Conservation (phyloP, 2,888 invertebrate genomes). For the Adelognathus sp. region DNA sequence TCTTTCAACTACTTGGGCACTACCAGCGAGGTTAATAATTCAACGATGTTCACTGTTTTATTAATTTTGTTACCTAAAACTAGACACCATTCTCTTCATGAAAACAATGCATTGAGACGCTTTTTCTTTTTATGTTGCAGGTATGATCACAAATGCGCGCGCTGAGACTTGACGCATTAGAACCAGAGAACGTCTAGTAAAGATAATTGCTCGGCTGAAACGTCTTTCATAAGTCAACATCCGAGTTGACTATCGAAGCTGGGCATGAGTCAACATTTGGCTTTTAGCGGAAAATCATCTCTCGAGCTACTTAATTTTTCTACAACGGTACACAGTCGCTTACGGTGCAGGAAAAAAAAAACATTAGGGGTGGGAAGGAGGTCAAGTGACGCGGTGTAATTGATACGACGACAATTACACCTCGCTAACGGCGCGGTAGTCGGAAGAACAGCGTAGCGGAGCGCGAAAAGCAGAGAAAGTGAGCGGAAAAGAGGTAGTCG, state of each 20-base stretch:
- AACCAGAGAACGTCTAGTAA: not conserved
- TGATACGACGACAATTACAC: conserved; percentile 17
- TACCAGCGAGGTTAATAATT: no score
- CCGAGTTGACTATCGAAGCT: not conserved
- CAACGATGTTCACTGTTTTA: no score
- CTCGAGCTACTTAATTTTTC: not conserved
- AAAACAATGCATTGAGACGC: not conserved
- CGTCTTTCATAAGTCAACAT: not conserved
- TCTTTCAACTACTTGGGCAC: no score
- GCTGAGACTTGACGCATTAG: not conserved
- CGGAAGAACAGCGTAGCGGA: conserved; percentile 22
- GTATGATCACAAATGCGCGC: conserved; percentile 25
- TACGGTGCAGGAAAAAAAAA: not conserved
- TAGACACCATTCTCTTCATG: not conserved
- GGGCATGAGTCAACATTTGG: not conserved
- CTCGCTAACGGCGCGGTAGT: conserved; percentile 17
- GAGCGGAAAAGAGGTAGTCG: conserved; percentile 49
- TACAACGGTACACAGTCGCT: not conserved
- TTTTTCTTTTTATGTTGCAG: conserved; percentile 52
- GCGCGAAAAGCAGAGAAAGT: conserved; percentile 36
- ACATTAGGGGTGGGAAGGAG: not conserved
- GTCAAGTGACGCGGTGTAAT: conserved; percentile 41
- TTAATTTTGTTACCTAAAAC: no score
- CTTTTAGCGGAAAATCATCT: not conserved
- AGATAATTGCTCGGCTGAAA: not conserved